A percentile compares a stretch with the other conserved stretches of the same genome.
These are phyloP conservation scores for Otis tarda DNA, from an alignment of 2,113 vertebrate species.

Conservation along the genomic window DNA sequence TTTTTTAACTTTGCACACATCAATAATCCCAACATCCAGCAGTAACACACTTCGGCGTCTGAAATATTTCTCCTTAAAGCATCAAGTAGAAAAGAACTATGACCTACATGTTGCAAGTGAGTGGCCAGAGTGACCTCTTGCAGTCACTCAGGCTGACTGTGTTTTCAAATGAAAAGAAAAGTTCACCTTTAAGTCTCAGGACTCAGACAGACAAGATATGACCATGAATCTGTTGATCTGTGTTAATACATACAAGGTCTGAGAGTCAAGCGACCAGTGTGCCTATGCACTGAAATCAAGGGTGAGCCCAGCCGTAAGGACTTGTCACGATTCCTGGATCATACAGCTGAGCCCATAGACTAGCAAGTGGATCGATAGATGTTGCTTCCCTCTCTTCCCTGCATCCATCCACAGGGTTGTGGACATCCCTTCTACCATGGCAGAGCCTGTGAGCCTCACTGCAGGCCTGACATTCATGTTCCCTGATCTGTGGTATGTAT, in stretches of 20 bases:
- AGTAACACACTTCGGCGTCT: neutral
- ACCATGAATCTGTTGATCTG: neutral
- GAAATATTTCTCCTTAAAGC: neutral
- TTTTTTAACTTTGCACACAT: neutral
- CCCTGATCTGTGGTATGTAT: neutral
- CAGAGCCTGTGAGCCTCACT: neutral
- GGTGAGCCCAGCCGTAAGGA: neutral
- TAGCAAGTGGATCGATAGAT: accelerated
- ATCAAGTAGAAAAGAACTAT: neutral
- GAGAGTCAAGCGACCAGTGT: neutral
- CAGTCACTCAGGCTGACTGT: neutral
- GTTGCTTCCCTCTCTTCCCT: neutral
- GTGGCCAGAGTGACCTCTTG: neutral
- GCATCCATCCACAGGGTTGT: neutral
- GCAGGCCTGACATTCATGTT: neutral
- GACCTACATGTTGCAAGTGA: neutral
- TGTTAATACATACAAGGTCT: neutral
- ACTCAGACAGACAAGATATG: neutral
- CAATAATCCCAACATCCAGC: neutral
- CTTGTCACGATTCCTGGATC: neutral
- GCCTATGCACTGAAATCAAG: neutral
- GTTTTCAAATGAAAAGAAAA: neutral
- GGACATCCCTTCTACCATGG: neutral
- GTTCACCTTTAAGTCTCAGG: neutral
- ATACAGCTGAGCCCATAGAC: neutral